These are phyloP conservation scores for Trachelus iudaicus DNA, from an alignment of 2,888 invertebrate genomes.

Conservation along the genomic window DNA sequence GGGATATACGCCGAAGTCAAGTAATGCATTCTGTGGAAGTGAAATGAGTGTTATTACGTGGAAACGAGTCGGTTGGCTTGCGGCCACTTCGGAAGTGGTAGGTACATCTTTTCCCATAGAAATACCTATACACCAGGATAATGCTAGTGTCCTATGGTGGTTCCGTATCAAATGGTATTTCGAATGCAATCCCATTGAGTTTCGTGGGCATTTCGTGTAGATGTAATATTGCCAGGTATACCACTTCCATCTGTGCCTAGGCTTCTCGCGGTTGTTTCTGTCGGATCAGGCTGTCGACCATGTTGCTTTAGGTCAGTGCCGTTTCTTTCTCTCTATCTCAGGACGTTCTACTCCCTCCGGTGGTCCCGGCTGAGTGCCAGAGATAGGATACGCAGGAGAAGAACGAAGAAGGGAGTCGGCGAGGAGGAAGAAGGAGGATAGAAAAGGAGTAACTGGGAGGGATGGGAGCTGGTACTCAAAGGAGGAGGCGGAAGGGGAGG, in stretches of 20 bases:
- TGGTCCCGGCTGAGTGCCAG: not conserved
- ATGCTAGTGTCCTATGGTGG: not conserved
- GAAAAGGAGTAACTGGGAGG: not conserved
- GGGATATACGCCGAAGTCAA: not conserved
- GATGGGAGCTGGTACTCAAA: not conserved
- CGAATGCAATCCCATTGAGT: not conserved
- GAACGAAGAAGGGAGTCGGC: constrained; percentile 21
- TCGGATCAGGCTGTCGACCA: constrained; percentile 43
- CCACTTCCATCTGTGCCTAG: not conserved
- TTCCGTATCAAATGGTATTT: not conserved
- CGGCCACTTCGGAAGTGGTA: not conserved
- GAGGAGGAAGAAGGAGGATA: constrained; percentile 15
- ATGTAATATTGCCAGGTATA: not conserved
- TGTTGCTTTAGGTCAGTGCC: constrained; percentile 61
- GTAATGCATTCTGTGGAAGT: not conserved
- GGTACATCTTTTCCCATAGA: not conserved
- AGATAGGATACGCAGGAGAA: constrained; percentile 16
- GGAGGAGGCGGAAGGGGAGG: constrained; percentile 34
- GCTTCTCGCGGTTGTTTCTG: not conserved
- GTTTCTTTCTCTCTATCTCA: constrained; percentile 32
- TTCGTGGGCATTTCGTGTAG: not conserved
- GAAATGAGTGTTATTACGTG: not conserved
- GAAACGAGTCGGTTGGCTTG: not conserved
- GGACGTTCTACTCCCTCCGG: not conserved
- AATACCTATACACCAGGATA: not conserved